Conservation (phyloP, 2,797 vertebrate genomes). For the Anabacerthia variegaticeps region DNA sequence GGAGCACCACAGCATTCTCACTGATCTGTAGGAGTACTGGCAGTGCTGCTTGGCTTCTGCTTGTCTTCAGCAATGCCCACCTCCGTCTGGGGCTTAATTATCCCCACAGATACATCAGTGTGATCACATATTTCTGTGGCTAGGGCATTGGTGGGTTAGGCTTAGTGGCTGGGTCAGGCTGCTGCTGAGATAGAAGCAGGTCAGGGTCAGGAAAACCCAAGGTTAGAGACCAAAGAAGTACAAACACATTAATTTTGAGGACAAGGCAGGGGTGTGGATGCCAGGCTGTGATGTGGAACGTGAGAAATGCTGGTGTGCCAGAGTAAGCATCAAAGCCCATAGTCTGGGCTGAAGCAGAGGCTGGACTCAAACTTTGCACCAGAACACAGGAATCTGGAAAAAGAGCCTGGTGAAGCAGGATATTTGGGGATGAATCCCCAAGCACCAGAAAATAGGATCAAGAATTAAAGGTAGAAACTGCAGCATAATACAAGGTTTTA, state of each 20-base stretch:
- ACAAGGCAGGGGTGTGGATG: not conserved
- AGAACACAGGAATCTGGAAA: not conserved
- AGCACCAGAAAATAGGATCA: not conserved
- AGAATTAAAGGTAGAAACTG: not conserved
- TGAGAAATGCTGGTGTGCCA: not conserved
- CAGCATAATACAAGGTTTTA: not conserved
- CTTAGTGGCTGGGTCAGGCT: not conserved
- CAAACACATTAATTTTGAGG: not conserved
- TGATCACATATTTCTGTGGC: not conserved
- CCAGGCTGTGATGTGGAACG: not conserved
- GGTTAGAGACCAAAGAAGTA: not conserved
- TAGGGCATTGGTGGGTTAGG: not conserved
- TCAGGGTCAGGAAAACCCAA: not conserved
- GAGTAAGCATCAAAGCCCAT: not conserved
- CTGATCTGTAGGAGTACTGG: not conserved
- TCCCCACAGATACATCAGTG: not conserved
- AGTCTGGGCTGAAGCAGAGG: not conserved
- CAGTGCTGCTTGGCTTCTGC: not conserved
- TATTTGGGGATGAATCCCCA: not conserved
- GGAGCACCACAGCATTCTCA: fast-evolving
- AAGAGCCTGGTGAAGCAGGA: not conserved
- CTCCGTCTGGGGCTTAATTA: not conserved
- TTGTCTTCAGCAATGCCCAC: not conserved
- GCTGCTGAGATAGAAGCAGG: not conserved
- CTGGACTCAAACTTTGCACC: not conserved